A percentile compares a stretch with the other conserved stretches of the same genome.
Conservation (phyloP, 35 echinoderm and acorn worm genomes). For the Eucidaris tribuloides region DNA sequence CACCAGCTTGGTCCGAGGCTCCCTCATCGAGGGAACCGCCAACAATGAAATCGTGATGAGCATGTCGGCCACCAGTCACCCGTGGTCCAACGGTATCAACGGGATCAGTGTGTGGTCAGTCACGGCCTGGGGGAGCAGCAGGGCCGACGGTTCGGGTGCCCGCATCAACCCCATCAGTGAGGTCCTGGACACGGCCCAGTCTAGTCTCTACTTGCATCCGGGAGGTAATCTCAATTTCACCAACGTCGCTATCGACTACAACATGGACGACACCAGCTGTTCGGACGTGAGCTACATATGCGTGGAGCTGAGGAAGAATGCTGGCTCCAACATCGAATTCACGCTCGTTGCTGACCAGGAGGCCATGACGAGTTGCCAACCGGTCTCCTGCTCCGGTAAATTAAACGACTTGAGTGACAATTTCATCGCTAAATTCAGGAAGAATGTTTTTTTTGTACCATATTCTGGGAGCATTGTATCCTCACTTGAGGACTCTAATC, state of each 20-base stretch:
- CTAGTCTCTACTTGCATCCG: constrained; percentile 27
- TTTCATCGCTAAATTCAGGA: too few species aligned
- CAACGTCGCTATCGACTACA: constrained; percentile 54
- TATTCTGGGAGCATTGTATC: too few species aligned
- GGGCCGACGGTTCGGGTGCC: constrained; percentile 38
- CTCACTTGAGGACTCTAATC: too few species aligned
- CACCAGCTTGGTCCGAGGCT: constrained; percentile 14
- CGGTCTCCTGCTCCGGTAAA: constrained; percentile 39
- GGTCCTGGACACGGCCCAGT: constrained; percentile 49
- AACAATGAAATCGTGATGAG: constrained; percentile 45
- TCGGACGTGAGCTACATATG: constrained; percentile 61
- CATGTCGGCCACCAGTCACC: constrained; percentile 31
- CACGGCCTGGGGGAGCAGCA: constrained; percentile 45
- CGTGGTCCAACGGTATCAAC: constrained; percentile 36
- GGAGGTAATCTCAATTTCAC: constrained; percentile 40
- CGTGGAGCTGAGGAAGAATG: constrained; percentile 55
- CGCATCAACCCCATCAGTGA: constrained; percentile 21
- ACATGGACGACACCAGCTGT: constrained; percentile 41
- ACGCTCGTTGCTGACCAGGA: constrained; percentile 49
- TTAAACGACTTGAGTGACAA: background rate
- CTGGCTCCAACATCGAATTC: constrained; percentile 51
- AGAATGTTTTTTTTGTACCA: too few species aligned
- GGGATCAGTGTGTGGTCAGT: constrained; percentile 65
- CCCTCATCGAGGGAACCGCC: constrained; percentile 29
- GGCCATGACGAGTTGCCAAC: constrained; percentile 39